Conservation (phyloP, 1,140 invertebrate genomes). For the Apis mellifera region DNA sequence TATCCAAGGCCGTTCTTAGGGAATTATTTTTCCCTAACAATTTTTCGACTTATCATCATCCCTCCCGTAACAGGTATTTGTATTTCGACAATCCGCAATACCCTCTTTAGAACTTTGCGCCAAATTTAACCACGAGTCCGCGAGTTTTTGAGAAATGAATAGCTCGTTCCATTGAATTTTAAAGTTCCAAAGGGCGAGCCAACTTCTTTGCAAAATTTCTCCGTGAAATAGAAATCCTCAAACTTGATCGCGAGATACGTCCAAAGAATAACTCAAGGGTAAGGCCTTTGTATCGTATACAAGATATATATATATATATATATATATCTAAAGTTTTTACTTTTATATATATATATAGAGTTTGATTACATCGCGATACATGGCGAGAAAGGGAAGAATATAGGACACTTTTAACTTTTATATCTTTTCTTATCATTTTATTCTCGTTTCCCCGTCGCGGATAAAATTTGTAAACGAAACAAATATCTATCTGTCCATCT, state of each 20-base stretch:
- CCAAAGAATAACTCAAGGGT: too few species aligned
- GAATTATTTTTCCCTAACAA: not conserved
- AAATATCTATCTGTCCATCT: too few species aligned
- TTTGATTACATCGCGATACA: not conserved
- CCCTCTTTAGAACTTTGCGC: not conserved
- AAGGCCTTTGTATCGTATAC: too few species aligned
- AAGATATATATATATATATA: too few species aligned
- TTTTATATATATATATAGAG: not conserved
- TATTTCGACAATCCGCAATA: not conserved
- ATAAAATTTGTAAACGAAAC: too few species aligned
- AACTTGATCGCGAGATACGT: not conserved
- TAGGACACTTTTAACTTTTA: too few species aligned
- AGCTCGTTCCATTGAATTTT: not conserved
- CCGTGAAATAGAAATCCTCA: slow-evolving; percentile 3
- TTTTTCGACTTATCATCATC: not conserved
- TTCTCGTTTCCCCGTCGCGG: too few species aligned
- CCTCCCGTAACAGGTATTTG: not conserved
- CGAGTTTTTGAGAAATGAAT: not conserved
- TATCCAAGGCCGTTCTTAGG: too few species aligned
- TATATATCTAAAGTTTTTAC: too few species aligned
- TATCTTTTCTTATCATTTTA: too few species aligned
- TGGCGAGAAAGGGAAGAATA: not conserved
- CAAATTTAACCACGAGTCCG: not conserved
- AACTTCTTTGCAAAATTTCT: slow-evolving; percentile 10
- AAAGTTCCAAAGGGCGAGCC: not conserved